Percentiles rank a stretch among this genome's conserved stretches.
phyloP scores from a whole-genome alignment of 2,888 invertebrate genomes.

The Schizotus pectinicornis region DNA sequence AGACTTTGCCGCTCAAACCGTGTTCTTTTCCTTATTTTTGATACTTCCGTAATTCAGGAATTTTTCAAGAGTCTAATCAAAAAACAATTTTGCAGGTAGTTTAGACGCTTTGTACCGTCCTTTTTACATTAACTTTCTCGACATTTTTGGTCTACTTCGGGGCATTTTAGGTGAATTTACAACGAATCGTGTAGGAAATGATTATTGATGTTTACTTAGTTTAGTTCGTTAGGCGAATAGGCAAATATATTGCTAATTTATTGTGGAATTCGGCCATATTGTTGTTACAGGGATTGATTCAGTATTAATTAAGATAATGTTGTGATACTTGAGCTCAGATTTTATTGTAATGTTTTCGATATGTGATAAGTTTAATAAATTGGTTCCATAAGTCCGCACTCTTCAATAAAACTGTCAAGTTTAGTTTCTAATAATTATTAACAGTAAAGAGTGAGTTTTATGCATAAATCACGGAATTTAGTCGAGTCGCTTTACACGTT shows the following conservation, averaged over 20 bases:
- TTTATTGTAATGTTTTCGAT: constrained; percentile 21
- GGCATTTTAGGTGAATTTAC: no score
- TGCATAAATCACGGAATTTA: no score
- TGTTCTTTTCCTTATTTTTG: constrained; percentile 1
- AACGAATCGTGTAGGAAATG: neutral
- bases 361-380: constrained; percentile 12
- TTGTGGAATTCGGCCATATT: no score
- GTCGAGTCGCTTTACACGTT: no score
- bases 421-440: no score
- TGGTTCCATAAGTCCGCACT: neutral
- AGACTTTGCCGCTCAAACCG: neutral
- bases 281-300: constrained; percentile 27
- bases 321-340: constrained; percentile 29
- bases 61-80: constrained; percentile 6
- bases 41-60: constrained; percentile 7
- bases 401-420: no score
- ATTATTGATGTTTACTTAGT: neutral
- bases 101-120: constrained; percentile 23
- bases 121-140: constrained; percentile 5
- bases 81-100: constrained; percentile 3
- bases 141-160: no score
- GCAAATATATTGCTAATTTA: neutral
- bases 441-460: no score
- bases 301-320: constrained; percentile 22
- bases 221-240: no score